Conservation (phyloP, 64 coral and sea anemone genomes). For the Porites lutea region DNA sequence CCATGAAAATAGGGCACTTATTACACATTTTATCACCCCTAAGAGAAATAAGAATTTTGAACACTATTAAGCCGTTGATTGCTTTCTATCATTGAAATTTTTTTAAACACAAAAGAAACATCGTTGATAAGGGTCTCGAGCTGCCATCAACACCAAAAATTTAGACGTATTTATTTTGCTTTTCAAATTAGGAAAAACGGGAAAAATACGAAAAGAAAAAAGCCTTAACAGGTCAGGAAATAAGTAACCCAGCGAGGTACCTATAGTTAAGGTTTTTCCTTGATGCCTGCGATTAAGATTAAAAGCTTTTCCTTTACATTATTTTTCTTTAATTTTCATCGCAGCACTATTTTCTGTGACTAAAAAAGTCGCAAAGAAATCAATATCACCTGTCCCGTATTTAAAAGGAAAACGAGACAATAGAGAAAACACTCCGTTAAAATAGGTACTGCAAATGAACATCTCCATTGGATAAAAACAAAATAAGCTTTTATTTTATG, state of each 20-base stretch:
- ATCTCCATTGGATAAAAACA: constrained; percentile 29
- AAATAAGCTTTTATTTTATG: constrained; percentile 38
- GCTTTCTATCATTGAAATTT: neutral
- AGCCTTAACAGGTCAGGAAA: too few relatives aligned
- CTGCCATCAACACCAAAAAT: neutral
- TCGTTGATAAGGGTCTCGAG: neutral
- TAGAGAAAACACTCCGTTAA: constrained; percentile 10
- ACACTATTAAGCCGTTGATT: neutral
- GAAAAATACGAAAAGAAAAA: too few relatives aligned
- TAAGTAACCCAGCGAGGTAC: too few relatives aligned
- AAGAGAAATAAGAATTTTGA: neutral
- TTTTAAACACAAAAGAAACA: neutral
- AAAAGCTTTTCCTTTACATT: too few relatives aligned
- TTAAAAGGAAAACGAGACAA: neutral
- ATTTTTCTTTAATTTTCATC: neutral
- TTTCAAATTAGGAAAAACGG: neutral
- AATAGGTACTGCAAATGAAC: constrained; percentile 11
- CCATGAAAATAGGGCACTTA: neutral
- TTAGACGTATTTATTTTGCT: neutral
- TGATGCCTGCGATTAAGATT: too few relatives aligned
- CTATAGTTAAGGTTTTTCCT: too few relatives aligned
- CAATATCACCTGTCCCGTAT: constrained; percentile 10
- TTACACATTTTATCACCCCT: neutral
- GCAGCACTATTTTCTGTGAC: neutral
- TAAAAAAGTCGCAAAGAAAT: neutral